Percentiles rank a stretch among this genome's conserved stretches.
Evolutionary conservation across 1,140 invertebrate genomes (phyloP).

Genomic region (Apis laboriosa): DNA sequence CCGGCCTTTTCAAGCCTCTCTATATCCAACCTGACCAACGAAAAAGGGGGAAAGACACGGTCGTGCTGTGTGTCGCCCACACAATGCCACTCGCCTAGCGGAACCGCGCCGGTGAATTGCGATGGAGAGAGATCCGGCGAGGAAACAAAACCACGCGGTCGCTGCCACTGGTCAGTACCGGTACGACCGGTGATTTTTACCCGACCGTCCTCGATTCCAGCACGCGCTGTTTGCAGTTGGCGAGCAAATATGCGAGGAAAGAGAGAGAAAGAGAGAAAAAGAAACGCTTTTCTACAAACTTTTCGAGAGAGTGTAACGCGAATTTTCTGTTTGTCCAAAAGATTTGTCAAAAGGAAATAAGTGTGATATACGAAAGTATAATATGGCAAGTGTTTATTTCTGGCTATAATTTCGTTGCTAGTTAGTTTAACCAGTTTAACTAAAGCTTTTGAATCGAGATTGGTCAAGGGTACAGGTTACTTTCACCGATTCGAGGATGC

Average conservation of each 20-base stretch:
- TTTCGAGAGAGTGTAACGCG: background rate
- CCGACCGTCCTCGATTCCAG: background rate
- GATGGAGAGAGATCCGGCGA: conserved; percentile 20
- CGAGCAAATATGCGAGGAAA: background rate
- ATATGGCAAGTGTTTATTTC: background rate
- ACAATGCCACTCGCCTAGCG: conserved; percentile 30
- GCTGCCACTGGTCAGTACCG: conserved; percentile 23
- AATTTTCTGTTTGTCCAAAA: background rate
- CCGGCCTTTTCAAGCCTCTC: background rate
- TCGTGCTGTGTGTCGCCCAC: conserved; percentile 6
- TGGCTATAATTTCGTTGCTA: conserved; percentile 10
- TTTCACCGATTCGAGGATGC: conserved; percentile 36
- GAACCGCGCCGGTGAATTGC: conserved; percentile 30
- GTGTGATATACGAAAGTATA: background rate
- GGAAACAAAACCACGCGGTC: conserved; percentile 9
- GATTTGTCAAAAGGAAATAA: background rate
- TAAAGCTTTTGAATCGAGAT: background rate
- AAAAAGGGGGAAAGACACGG: background rate
- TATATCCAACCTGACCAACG: conserved; percentile 6
- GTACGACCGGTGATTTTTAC: background rate
- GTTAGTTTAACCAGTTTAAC: conserved; percentile 1
- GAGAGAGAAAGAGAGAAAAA: background rate
- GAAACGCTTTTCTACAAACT: background rate
- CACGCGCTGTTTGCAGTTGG: background rate
- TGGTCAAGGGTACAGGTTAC: conserved; percentile 30